Evolutionary conservation across 2,797 vertebrate genomes (phyloP).

Genomic region (Allobates femoralis): DNA sequence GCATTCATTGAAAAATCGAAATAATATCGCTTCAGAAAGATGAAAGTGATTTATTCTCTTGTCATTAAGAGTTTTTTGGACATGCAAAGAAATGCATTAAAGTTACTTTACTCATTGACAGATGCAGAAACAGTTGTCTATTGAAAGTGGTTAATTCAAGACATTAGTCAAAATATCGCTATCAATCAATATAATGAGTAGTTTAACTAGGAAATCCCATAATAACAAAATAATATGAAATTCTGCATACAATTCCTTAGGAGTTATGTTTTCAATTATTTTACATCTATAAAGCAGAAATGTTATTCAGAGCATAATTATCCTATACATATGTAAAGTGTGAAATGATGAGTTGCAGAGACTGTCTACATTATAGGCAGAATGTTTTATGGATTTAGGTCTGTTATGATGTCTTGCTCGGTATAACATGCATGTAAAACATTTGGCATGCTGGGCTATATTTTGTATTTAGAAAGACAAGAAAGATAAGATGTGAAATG

Average conservation of each 20-base stretch:
- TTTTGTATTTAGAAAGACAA: slow-evolving; percentile 30
- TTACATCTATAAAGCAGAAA: slow-evolving; percentile 20
- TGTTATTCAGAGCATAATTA: slow-evolving; percentile 29
- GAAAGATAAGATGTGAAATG: slow-evolving; percentile 8
- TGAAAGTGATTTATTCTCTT: background rate
- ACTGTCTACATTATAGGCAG: slow-evolving; percentile 32
- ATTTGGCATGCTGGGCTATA: slow-evolving; percentile 1
- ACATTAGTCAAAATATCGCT: background rate
- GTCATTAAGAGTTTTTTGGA: background rate
- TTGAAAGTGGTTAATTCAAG: background rate
- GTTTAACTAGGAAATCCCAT: background rate
- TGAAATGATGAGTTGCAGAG: slow-evolving; percentile 50
- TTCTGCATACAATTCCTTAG: background rate
- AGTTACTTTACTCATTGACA: background rate
- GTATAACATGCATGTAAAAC: slow-evolving; percentile 13
- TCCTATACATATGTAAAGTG: slow-evolving; percentile 27
- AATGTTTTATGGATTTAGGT: slow-evolving; percentile 22
- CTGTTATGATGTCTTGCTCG: slow-evolving; percentile 7
- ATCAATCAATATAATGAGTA: background rate
- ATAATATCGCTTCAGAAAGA: background rate
- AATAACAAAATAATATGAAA: background rate
- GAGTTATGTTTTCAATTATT: slow-evolving; percentile 33
- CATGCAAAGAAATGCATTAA: background rate
- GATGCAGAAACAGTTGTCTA: background rate
- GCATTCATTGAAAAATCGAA: background rate